phyloP scores from a whole-genome alignment of 1,140 invertebrate species.

The Pseudomyrmex concolor region DNA sequence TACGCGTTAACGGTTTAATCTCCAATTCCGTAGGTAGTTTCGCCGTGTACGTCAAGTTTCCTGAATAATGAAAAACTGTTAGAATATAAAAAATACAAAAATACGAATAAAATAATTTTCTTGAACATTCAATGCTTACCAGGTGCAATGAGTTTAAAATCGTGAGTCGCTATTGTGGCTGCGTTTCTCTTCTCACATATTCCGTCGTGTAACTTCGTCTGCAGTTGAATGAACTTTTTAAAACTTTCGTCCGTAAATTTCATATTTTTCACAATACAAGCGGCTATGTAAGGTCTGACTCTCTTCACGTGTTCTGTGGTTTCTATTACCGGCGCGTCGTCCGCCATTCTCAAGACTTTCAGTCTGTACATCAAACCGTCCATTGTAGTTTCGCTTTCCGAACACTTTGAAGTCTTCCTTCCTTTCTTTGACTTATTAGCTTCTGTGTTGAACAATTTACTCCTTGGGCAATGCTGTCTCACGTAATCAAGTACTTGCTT shows the following conservation, averaged over 20 bases:
- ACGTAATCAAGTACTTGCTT: constrained; percentile 91
- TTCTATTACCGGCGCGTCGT: constrained; percentile 85
- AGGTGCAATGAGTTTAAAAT: constrained; percentile 87
- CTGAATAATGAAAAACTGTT: constrained; percentile 73
- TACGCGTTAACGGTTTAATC: constrained; percentile 88
- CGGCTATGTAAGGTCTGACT: constrained; percentile 90
- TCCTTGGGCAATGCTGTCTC: constrained; percentile 86
- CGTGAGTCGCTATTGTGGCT: constrained; percentile 94
- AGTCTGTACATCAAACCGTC: constrained; percentile 77
- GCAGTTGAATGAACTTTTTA: constrained; percentile 92
- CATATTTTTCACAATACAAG: constrained; percentile 89
- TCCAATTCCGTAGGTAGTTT: constrained; percentile 86
- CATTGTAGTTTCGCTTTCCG: constrained; percentile 73
- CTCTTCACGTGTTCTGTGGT: constrained; percentile 86
- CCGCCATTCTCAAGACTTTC: constrained; percentile 86
- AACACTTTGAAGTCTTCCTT: constrained; percentile 83
- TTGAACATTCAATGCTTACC: constrained; percentile 77
- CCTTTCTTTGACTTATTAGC: constrained; percentile 83
- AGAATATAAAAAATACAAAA: not conserved
- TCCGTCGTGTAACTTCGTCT: constrained; percentile 92
- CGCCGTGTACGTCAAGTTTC: constrained; percentile 89
- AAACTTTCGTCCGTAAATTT: constrained; percentile 88
- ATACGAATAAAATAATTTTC: not conserved
- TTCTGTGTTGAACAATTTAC: constrained; percentile 63
- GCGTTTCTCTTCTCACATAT: constrained; percentile 91